These are phyloP conservation scores for Argyra leucocephala DNA, from an alignment of 2,888 invertebrate species.

Conservation along the genomic window DNA sequence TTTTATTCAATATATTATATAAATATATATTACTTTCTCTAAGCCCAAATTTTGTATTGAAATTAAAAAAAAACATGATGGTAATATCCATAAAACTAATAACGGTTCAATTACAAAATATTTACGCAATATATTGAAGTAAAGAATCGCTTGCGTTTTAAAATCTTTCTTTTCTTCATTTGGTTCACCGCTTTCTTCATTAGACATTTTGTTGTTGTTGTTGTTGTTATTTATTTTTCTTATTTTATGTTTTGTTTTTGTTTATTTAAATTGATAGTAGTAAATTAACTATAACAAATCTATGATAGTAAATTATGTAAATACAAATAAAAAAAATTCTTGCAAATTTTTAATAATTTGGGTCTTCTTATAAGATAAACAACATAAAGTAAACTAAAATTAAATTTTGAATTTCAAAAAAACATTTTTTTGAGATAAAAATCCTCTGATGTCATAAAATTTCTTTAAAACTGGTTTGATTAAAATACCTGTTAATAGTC, in stretches of 20 bases:
- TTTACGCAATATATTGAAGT: slow-evolving; percentile 24
- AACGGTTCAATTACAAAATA: slow-evolving; percentile 40
- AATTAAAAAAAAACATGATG: slow-evolving; percentile 25
- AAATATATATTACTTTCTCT: slow-evolving; percentile 31
- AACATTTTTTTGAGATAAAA: too few relatives aligned
- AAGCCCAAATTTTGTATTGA: slow-evolving; percentile 39
- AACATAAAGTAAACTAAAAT: too few relatives aligned
- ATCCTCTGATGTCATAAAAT: background rate
- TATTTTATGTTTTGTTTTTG: too few relatives aligned
- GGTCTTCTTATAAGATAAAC: too few relatives aligned
- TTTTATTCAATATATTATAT: background rate
- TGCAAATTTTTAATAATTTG: too few relatives aligned
- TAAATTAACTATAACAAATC: too few relatives aligned
- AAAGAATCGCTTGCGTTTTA: background rate
- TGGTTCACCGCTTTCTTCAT: background rate
- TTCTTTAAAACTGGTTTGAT: background rate
- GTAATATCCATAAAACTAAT: slow-evolving; percentile 33
- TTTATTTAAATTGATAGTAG: too few relatives aligned
- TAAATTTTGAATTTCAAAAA: too few relatives aligned
- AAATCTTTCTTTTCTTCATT: background rate
- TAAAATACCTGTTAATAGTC: background rate
- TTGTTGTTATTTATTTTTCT: too few relatives aligned
- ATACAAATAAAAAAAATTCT: too few relatives aligned
- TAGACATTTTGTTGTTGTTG: too few relatives aligned
- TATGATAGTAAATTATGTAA: too few relatives aligned